These are phyloP conservation scores for Scaptodrosophila lebanonensis DNA, from an alignment of 1,140 invertebrate genomes.

Conservation along the genomic window DNA sequence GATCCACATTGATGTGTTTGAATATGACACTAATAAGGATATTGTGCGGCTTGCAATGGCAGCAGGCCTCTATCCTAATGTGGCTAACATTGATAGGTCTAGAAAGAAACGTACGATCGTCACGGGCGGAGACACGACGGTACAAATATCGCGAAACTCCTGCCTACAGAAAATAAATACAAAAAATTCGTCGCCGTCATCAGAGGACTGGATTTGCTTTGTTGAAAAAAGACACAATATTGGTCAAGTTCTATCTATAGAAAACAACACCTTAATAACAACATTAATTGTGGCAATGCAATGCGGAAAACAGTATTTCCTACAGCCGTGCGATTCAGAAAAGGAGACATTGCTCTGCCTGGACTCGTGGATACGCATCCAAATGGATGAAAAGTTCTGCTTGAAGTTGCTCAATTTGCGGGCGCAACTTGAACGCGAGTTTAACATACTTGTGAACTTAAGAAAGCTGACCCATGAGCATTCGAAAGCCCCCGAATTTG, in stretches of 20 bases:
- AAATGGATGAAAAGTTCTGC: not conserved
- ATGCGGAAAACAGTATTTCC: conserved; percentile 21
- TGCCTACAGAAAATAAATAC: conserved; percentile 3
- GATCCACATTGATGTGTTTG: not conserved
- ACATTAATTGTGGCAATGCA: conserved; percentile 27
- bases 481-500: not conserved
- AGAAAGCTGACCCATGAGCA: not conserved
- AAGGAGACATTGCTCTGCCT: conserved; percentile 7
- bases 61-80: conserved; percentile 91
- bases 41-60: conserved; percentile 92
- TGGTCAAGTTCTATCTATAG: conserved; percentile 15
- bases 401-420: conserved; percentile 15
- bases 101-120: conserved; percentile 11
- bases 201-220: conserved; percentile 36
- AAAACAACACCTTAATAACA: conserved; percentile 30
- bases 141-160: conserved; percentile 37
- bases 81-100: conserved; percentile 79
- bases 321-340: not conserved
- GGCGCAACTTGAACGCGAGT: conserved; percentile 9
- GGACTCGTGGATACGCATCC: conserved; percentile 31
- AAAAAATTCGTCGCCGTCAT: not conserved
- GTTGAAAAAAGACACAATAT: conserved; percentile 29
- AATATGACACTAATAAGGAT: conserved; percentile 85
- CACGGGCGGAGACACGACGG: conserved; percentile 14
- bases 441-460: conserved; percentile 14